phyloP scores from a whole-genome alignment of 2,888 invertebrate genomes.

The Dorcus parallelipipedus region DNA sequence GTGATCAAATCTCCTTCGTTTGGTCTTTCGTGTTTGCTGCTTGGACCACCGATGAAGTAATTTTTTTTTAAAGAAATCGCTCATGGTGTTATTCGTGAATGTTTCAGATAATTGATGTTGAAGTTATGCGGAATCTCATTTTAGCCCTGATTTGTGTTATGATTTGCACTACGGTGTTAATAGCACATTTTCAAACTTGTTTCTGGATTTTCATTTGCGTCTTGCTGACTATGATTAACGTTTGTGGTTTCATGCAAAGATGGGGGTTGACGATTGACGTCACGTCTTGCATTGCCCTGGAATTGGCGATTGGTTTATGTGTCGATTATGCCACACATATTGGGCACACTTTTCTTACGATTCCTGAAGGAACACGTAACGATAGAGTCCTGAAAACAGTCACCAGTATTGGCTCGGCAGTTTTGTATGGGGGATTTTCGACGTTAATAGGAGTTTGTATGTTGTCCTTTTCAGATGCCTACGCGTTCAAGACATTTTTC shows the following conservation, averaged over 20 bases:
- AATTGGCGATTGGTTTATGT: slow-evolving; percentile 77
- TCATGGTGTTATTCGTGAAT: neutral
- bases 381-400: slow-evolving; percentile 64
- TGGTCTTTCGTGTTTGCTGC: slow-evolving; percentile 68
- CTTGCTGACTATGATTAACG: slow-evolving; percentile 68
- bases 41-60: slow-evolving; percentile 75
- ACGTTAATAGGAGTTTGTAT: slow-evolving; percentile 71
- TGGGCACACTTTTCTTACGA: slow-evolving; percentile 74
- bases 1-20: slow-evolving; percentile 61
- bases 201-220: slow-evolving; percentile 76
- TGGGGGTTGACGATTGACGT: slow-evolving; percentile 82
- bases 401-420: slow-evolving; percentile 71
- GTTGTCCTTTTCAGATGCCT: slow-evolving; percentile 68
- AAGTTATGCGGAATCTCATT: slow-evolving; percentile 72
- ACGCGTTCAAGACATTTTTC: slow-evolving; percentile 73
- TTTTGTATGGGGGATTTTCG: slow-evolving; percentile 73
- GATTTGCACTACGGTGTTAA: slow-evolving; percentile 71
- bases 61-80: neutral
- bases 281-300: slow-evolving; percentile 75
- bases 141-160: slow-evolving; percentile 76
- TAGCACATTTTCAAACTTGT: slow-evolving; percentile 74
- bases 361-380: slow-evolving; percentile 53
- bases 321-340: slow-evolving; percentile 83
- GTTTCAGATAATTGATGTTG: slow-evolving; percentile 62
- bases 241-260: slow-evolving; percentile 73